Evolutionary conservation across 2,888 invertebrate species (phyloP).

Genomic region (Drosophila rellima): DNA sequence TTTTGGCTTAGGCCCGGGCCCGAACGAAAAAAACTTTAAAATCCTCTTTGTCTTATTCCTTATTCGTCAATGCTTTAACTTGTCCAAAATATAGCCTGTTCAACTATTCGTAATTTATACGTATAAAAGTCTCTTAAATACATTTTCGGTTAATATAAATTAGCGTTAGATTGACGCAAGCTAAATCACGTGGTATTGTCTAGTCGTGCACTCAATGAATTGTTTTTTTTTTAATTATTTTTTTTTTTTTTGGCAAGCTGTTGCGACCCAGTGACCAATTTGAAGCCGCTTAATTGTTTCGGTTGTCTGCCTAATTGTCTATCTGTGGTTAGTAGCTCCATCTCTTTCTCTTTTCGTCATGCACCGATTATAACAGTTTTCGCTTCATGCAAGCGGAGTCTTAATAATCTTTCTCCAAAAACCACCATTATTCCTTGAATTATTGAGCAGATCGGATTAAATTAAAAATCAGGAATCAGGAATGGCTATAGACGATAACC

Average conservation of each 20-base stretch:
- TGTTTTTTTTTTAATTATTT: slow-evolving; percentile 2
- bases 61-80: no score
- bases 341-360: slow-evolving; percentile 25
- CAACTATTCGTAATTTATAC: no score
- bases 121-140: no score
- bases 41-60: not conserved
- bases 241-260: slow-evolving; percentile 19
- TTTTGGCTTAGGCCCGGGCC: no score
- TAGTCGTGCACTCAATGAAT: not conserved
- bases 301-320: slow-evolving; percentile 21
- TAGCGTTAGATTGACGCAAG: not conserved
- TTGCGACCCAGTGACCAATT: slow-evolving; percentile 47
- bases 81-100: no score
- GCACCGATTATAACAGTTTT: slow-evolving; percentile 45
- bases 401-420: slow-evolving; percentile 8
- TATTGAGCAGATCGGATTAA: slow-evolving; percentile 2
- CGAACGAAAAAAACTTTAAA: no score
- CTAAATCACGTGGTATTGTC: not conserved
- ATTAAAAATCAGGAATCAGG: not conserved
- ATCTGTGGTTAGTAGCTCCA: slow-evolving; percentile 16
- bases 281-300: slow-evolving; percentile 34
- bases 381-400: not conserved
- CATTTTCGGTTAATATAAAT: no score
- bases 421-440: not conserved
- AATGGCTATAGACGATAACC: no score